Percentiles rank a stretch among this genome's conserved stretches.
Conservation (phyloP, 2,113 vertebrate species). For the Himantopus leucocephalus region DNA sequence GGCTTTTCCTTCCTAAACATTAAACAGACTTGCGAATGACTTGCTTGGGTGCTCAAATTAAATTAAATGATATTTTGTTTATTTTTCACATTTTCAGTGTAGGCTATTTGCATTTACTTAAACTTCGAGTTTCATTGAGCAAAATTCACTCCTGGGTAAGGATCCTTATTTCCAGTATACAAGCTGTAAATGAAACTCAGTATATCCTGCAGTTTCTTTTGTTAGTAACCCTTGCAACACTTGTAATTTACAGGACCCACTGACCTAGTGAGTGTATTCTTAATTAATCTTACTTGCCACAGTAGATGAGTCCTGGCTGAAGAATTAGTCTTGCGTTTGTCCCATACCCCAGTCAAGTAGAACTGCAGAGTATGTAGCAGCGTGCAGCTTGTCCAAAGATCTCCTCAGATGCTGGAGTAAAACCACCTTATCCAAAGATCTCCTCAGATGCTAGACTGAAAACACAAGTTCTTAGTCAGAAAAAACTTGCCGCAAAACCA, state of each 20-base stretch:
- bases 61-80: constrained; percentile 75
- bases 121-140: not conserved
- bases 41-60: constrained; percentile 71
- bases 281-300: not conserved
- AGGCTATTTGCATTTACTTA: constrained; percentile 55
- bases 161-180: not conserved
- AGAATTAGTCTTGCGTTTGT: not conserved
- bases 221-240: not conserved
- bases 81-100: constrained; percentile 62
- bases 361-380: not conserved
- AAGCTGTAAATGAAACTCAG: not conserved
- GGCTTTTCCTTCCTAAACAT: constrained; percentile 48
- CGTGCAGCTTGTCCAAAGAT: not conserved
- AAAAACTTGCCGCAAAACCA: not conserved
- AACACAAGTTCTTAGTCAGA: not conserved
- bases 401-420: not conserved
- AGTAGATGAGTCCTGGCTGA: not conserved
- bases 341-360: not conserved
- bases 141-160: not conserved
- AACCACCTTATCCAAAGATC: not conserved
- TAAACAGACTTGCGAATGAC: constrained; percentile 61
- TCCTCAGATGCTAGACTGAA: not conserved
- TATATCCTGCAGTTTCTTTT: not conserved
- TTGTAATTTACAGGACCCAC: not conserved
- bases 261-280: not conserved